phyloP scores from a whole-genome alignment of 2,888 invertebrate genomes.

The Lepidocyrtoides sp. region DNA sequence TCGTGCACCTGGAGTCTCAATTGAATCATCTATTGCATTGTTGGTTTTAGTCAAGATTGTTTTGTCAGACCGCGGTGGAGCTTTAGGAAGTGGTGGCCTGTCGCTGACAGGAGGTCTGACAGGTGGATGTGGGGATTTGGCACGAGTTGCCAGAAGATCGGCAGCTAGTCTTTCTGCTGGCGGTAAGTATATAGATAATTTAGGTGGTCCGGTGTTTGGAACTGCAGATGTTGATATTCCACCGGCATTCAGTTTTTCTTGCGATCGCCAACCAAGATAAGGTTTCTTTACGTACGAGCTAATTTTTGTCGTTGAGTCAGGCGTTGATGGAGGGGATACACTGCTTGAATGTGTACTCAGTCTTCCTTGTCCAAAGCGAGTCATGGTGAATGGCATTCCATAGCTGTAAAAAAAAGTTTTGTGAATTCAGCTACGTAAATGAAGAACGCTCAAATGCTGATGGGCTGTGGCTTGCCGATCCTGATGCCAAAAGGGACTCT shows the following conservation, averaged over 20 bases:
- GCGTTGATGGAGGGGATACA: constrained; percentile 83
- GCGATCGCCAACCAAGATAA: constrained; percentile 95
- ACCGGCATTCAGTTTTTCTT: constrained; percentile 90
- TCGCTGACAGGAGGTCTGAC: constrained; percentile 81
- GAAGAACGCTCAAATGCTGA: constrained; percentile 85
- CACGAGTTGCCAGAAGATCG: constrained; percentile 80
- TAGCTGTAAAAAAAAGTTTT: constrained; percentile 82
- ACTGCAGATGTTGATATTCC: constrained; percentile 37
- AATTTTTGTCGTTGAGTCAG: constrained; percentile 76
- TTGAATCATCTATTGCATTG: constrained; percentile 31
- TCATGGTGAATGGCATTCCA: constrained; percentile 85
- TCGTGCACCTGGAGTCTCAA: constrained; percentile 64
- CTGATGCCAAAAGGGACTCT: constrained; percentile 85
- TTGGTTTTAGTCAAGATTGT: constrained; percentile 74
- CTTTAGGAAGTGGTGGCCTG: constrained; percentile 83
- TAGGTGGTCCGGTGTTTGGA: constrained; percentile 79
- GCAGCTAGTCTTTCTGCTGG: constrained; percentile 84
- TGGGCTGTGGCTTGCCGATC: constrained; percentile 85
- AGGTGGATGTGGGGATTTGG: constrained; percentile 70
- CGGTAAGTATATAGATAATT: constrained; percentile 86
- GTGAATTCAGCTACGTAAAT: too few species aligned
- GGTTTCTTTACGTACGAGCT: constrained; percentile 89
- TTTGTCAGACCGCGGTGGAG: constrained; percentile 82
- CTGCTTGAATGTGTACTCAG: constrained; percentile 82
- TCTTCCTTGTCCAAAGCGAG: constrained; percentile 83